Conservation (phyloP, 2,888 invertebrate genomes). For the Halictus ligatus region DNA sequence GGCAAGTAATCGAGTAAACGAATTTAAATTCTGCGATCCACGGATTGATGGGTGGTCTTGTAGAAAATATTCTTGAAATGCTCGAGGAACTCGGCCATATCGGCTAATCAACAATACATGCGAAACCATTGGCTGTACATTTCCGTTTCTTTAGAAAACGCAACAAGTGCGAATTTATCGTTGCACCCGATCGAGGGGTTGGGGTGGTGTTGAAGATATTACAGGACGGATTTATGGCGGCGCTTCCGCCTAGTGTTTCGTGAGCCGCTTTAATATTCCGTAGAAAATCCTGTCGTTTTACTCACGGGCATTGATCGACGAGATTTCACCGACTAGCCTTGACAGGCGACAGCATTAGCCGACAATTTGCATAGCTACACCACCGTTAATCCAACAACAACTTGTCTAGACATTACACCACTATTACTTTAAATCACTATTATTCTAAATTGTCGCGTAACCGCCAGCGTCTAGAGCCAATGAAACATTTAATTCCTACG, state of each 20-base stretch:
- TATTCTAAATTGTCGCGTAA: not conserved
- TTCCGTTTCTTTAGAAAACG: slow-evolving; percentile 15
- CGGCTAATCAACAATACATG: slow-evolving; percentile 1
- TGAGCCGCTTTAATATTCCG: slow-evolving; percentile 17
- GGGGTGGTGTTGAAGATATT: slow-evolving; percentile 4
- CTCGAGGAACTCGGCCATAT: not conserved
- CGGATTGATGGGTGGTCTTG: not conserved
- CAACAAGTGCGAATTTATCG: slow-evolving; percentile 41
- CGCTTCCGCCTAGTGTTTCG: slow-evolving; percentile 17
- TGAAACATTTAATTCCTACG: not conserved
- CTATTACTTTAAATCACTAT: not conserved
- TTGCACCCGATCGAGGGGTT: slow-evolving; percentile 10
- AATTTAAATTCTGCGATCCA: not conserved
- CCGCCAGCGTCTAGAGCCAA: not conserved
- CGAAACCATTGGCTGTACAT: not conserved
- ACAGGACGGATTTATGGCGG: slow-evolving; percentile 17
- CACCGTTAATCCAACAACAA: not conserved
- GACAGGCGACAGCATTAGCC: not conserved
- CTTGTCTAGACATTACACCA: not conserved
- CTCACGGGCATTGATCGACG: not conserved
- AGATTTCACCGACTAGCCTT: slow-evolving; percentile 1
- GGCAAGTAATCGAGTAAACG: not conserved
- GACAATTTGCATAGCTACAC: not conserved
- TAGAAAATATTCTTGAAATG: not conserved
- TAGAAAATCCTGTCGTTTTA: slow-evolving; percentile 1